Percentiles rank a stretch among this genome's conserved stretches.
Conservation (phyloP, 2,797 vertebrate genomes). For the Choloepus didactylus region DNA sequence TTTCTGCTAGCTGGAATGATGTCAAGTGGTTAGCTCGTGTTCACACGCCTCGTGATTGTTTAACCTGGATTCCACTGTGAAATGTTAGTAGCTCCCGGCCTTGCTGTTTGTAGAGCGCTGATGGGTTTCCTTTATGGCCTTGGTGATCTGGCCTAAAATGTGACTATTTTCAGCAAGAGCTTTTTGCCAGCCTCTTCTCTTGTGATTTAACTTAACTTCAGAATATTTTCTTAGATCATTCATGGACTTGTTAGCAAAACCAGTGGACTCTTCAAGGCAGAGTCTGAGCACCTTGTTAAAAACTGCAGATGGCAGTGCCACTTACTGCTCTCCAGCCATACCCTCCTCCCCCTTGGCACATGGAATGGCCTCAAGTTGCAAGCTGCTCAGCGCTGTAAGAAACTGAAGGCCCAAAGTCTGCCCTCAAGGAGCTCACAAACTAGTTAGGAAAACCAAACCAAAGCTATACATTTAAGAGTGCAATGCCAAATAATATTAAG, state of each 20-base stretch:
- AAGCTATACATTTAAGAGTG: background rate
- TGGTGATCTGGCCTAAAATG: constrained; percentile 9
- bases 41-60: constrained; percentile 62
- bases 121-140: background rate
- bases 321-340: background rate
- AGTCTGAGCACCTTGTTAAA: background rate
- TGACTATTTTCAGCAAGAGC: background rate
- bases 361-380: background rate
- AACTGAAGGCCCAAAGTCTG: background rate
- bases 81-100: constrained; percentile 20
- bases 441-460: background rate
- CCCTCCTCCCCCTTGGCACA: background rate
- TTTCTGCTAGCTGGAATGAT: constrained; percentile 45
- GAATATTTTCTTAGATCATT: background rate
- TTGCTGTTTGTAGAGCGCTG: background rate
- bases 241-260: background rate
- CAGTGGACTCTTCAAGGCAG: background rate
- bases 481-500: background rate
- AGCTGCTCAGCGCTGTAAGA: background rate
- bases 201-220: constrained; percentile 19
- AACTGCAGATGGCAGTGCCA: background rate
- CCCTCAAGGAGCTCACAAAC: background rate
- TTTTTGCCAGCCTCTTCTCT: background rate
- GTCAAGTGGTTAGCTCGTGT: constrained; percentile 63
- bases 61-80: constrained; percentile 69